A percentile compares a stretch with the other conserved stretches of the same genome.
Evolutionary conservation across 2,113 vertebrate genomes (phyloP).

Genomic region (Cheirogaleus medius): DNA sequence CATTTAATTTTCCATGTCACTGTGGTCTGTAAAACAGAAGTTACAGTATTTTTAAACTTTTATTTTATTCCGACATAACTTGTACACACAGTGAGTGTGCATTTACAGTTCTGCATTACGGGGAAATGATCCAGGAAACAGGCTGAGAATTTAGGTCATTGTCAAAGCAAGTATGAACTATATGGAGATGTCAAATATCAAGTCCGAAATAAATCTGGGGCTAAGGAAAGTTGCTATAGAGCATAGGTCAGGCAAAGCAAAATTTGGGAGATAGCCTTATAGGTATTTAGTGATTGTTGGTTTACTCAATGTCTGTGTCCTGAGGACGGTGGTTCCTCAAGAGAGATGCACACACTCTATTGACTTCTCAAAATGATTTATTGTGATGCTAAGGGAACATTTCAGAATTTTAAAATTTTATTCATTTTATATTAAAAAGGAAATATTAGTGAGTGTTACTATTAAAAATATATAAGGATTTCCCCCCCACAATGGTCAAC

Average conservation of each 20-base stretch:
- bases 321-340: neutral
- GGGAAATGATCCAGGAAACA: neutral
- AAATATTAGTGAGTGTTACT: neutral
- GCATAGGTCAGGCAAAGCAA: neutral
- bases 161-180: neutral
- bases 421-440: neutral
- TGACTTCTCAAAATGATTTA: neutral
- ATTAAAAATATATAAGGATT: neutral
- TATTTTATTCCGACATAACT: neutral
- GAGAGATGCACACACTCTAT: neutral
- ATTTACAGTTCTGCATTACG: neutral
- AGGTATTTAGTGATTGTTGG: neutral
- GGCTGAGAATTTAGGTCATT: neutral
- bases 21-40: neutral
- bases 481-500: neutral
- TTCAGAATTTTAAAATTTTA: neutral
- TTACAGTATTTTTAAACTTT: neutral
- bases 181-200: neutral
- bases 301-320: neutral
- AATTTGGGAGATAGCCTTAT: neutral
- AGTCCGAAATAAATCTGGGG: neutral
- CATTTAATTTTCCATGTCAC: neutral
- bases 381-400: neutral
- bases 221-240: rapidly evolving
- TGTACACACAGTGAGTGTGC: neutral